A percentile compares a stretch with the other conserved stretches of the same genome.
These are phyloP conservation scores for Enteromius trimaculatus DNA, from an alignment of 2,797 vertebrate species.

Conservation along the genomic window DNA sequence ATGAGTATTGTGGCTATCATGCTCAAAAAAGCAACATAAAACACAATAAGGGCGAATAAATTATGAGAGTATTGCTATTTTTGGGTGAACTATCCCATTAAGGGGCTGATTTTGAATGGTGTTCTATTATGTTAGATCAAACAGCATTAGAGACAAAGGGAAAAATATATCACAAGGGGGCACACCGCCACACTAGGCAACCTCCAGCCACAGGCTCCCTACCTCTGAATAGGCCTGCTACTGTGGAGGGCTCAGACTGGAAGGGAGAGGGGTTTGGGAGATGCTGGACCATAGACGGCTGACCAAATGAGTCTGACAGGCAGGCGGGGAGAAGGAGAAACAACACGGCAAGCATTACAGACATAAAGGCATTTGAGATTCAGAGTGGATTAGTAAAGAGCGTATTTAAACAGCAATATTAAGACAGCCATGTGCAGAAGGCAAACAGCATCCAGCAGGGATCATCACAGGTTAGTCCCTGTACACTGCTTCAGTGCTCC, in stretches of 20 bases:
- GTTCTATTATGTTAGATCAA: background rate
- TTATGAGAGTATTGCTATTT: background rate
- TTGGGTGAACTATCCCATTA: background rate
- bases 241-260: slow-evolving; percentile 87
- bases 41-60: background rate
- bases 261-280: slow-evolving; percentile 88
- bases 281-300: slow-evolving; percentile 81
- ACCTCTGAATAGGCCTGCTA: slow-evolving; percentile 95
- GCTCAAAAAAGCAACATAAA: background rate
- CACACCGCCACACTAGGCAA: slow-evolving; percentile 18
- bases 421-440: slow-evolving; percentile 40
- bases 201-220: slow-evolving; percentile 71
- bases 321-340: slow-evolving; percentile 72
- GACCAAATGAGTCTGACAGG: slow-evolving; percentile 90
- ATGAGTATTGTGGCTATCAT: background rate
- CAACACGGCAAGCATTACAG: slow-evolving; percentile 62
- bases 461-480: slow-evolving; percentile 41
- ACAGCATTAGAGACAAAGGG: background rate
- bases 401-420: slow-evolving; percentile 24
- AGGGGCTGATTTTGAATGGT: background rate
- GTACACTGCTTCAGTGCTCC: slow-evolving; percentile 63
- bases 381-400: slow-evolving; percentile 36
- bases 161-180: slow-evolving; percentile 18
- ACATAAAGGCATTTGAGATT: slow-evolving; percentile 63
- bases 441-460: slow-evolving; percentile 45